Conservation (phyloP, 2,888 invertebrate species). For the Eustalomyia histrio region DNA sequence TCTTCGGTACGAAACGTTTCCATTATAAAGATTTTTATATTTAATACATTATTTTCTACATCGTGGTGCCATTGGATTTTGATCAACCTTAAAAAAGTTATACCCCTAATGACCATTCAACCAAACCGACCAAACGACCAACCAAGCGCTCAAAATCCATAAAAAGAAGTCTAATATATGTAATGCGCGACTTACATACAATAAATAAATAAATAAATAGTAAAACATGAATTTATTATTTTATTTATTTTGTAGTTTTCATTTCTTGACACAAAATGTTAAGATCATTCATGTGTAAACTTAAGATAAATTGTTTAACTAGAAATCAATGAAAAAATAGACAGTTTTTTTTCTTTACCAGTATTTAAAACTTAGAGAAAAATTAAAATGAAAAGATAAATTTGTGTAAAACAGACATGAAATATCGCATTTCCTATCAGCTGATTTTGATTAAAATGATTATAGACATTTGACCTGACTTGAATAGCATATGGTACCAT, state of each 20-base stretch:
- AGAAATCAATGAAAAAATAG: slow-evolving; percentile 60
- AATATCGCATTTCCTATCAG: slow-evolving; percentile 44
- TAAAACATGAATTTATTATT: slow-evolving; percentile 38
- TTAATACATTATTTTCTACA: too few relatives aligned
- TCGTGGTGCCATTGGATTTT: too few relatives aligned
- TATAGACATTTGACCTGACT: slow-evolving; percentile 20
- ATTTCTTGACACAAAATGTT: slow-evolving; percentile 38
- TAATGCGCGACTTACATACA: slow-evolving; percentile 16
- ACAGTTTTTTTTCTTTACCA: slow-evolving; percentile 17
- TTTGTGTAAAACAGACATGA: not conserved
- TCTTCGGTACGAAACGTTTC: too few relatives aligned
- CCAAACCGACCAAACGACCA: not conserved
- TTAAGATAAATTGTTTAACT: slow-evolving; percentile 58
- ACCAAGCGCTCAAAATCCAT: slow-evolving; percentile 9
- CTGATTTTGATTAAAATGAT: slow-evolving; percentile 24
- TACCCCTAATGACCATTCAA: slow-evolving; percentile 54
- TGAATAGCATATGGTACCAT: not conserved
- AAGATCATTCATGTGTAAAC: slow-evolving; percentile 60
- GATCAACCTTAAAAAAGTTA: too few relatives aligned
- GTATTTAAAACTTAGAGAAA: slow-evolving; percentile 20
- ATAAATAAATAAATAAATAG: slow-evolving; percentile 32
- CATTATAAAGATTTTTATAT: too few relatives aligned
- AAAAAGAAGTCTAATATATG: slow-evolving; percentile 26
- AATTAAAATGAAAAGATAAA: slow-evolving; percentile 31
- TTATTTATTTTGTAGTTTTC: slow-evolving; percentile 20